Conservation (phyloP, 2,113 vertebrate species). For the Pipa parva region DNA sequence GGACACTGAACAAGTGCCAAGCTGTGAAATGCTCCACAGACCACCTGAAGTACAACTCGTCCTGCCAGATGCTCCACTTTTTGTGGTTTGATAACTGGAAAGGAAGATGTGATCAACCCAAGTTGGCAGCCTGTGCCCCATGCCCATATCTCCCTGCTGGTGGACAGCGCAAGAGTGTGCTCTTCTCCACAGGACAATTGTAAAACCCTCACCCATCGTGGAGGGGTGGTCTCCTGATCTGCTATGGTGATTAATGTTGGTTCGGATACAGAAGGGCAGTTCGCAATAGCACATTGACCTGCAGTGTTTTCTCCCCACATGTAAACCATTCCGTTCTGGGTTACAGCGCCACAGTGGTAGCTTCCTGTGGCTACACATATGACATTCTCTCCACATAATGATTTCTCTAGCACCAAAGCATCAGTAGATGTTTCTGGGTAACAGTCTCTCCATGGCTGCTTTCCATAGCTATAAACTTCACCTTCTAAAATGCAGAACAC, state of each 20-base stretch:
- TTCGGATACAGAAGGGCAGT: conserved; percentile 68
- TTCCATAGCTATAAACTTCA: conserved; percentile 88
- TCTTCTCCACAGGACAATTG: conserved; percentile 88
- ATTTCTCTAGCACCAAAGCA: conserved; percentile 72
- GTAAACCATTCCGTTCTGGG: conserved; percentile 79
- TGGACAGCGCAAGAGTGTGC: conserved; percentile 83
- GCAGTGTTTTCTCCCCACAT: conserved; percentile 93
- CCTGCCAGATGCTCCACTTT: conserved; percentile 86
- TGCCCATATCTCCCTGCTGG: conserved; percentile 85
- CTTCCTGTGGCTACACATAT: conserved; percentile 81
- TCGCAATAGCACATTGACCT: conserved; percentile 84
- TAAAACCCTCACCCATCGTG: conserved; percentile 67
- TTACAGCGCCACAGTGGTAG: conserved; percentile 85
- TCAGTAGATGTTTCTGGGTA: conserved; percentile 40
- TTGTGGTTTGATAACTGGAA: conserved; percentile 83
- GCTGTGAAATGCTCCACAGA: conserved; percentile 87
- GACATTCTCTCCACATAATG: conserved; percentile 73
- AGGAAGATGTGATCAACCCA: conserved; percentile 68
- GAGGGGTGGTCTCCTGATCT: conserved; percentile 66
- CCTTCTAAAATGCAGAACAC: conserved; percentile 68
- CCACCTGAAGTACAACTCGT: conserved; percentile 83
- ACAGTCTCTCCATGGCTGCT: conserved; percentile 76
- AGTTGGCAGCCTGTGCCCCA: conserved; percentile 93
- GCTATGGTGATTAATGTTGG: conserved; percentile 75
- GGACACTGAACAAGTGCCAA: conserved; percentile 86